These are phyloP conservation scores for Boulengeromyrus knoepffleri DNA, from an alignment of 2,113 vertebrate genomes.

Conservation along the genomic window DNA sequence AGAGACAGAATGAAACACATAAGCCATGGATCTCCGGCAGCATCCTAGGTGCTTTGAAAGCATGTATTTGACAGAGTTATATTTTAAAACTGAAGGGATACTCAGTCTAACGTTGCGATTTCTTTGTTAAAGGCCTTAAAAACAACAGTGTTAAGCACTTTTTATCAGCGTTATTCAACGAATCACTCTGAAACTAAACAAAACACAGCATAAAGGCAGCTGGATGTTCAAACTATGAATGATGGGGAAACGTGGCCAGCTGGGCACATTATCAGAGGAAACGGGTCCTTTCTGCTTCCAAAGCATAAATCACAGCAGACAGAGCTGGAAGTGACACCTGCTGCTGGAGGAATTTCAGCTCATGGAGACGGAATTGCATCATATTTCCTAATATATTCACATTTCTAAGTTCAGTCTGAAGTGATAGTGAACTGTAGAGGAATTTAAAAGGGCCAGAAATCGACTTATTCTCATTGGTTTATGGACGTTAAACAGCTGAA, in stretches of 20 bases:
- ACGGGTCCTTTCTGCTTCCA: background rate
- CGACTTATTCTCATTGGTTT: background rate
- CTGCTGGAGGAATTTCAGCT: background rate
- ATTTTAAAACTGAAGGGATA: background rate
- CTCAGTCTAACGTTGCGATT: background rate
- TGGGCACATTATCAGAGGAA: background rate
- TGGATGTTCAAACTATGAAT: background rate
- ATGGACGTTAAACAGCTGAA: background rate
- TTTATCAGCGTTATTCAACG: background rate
- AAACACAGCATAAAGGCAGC: background rate
- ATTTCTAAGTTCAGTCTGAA: background rate
- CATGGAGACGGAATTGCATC: background rate
- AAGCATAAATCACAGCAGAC: background rate
- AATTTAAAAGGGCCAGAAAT: background rate
- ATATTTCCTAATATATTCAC: background rate
- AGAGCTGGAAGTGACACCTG: background rate
- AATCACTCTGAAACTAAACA: background rate
- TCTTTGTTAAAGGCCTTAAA: background rate
- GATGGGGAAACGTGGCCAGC: background rate
- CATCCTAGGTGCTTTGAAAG: background rate
- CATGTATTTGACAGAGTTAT: background rate
- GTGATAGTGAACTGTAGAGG: background rate
- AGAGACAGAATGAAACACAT: conserved; percentile 2
- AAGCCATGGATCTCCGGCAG: background rate
- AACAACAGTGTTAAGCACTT: background rate